Conservation (phyloP, 2,888 invertebrate species). For the Plagodis dolabraria region DNA sequence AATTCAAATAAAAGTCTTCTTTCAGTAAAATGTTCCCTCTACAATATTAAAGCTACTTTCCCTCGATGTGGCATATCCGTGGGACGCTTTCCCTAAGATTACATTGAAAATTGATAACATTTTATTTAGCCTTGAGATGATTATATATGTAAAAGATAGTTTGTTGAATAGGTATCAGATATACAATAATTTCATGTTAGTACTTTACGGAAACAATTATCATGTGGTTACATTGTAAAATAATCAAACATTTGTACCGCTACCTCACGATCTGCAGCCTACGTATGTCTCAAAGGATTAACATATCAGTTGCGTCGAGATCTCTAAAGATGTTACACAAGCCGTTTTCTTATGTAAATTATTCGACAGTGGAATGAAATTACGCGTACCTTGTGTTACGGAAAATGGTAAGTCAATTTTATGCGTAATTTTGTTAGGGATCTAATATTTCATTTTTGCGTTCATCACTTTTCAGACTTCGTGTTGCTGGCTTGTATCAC, state of each 20-base stretch:
- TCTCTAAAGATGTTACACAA: slow-evolving; percentile 40
- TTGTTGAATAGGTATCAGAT: too few relatives aligned
- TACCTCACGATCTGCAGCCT: background rate
- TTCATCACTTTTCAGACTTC: too few relatives aligned
- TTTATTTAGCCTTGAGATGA: too few relatives aligned
- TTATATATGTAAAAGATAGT: too few relatives aligned
- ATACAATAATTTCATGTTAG: background rate
- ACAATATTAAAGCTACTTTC: too few relatives aligned
- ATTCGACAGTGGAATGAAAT: slow-evolving; percentile 31
- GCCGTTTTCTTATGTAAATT: slow-evolving; percentile 21
- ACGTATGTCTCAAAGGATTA: slow-evolving; percentile 33
- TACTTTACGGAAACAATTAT: slow-evolving; percentile 26
- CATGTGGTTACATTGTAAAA: slow-evolving; percentile 20
- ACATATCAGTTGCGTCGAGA: slow-evolving; percentile 41
- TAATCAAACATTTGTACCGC: slow-evolving; percentile 20
- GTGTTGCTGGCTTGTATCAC: too few relatives aligned
- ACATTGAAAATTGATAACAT: too few relatives aligned
- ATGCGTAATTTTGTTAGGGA: background rate
- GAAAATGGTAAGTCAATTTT: slow-evolving; percentile 31
- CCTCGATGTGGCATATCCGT: too few relatives aligned
- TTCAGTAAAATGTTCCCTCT: too few relatives aligned
- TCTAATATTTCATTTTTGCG: too few relatives aligned
- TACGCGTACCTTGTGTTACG: slow-evolving; percentile 9
- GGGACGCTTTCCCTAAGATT: too few relatives aligned
- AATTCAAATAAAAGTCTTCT: too few relatives aligned